Base-by-base conservation (phyloP, 1,140 invertebrate genomes). In the Drosophila kanapiae region DNA sequence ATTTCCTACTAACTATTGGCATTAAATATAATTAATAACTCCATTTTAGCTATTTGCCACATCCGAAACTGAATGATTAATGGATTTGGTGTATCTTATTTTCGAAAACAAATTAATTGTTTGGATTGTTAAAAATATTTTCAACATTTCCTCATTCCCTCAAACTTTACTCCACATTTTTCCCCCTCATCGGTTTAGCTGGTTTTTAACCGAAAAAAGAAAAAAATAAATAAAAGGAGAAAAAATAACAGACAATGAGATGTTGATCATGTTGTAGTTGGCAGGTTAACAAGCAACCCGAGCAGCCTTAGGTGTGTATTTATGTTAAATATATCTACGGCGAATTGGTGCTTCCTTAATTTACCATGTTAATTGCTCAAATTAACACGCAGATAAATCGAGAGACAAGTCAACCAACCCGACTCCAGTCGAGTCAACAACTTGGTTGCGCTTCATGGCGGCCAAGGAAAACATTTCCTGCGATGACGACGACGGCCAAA, bases 311-410 rank as follows among this genome's bases (percentile, higher is more conserved):
- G 67, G 67, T 74, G 67, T 59, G 68, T 70, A 58, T 72, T 79
- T 79, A 74, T 61, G 77, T 57, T 79, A 57, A 53, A 72, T 79
- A 63, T 74, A 80, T 68, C 68, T 58, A 23, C 61, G 29, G 33
- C 68, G 61, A 58, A 72, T 65, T 68, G 80, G 47, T 77, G 84
- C 72, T 86, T 88, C 83, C 83, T 79, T 88, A 88, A 83, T 80
- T 64, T 74, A 80, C 54, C 70, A 76, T 81, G 65, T 80, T 79
- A 85, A 81, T 78, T 86, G 64, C 48, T 63, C 64, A 86, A 86
- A 84, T 84, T 85, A 75, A 78, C 82, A 85, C 84, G 75, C 82
- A 82, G 74, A 84, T 71, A 81, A 78, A 79, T 63, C 75, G 68
- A 78, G 29, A 63, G 51, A 68, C 40, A 81, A 64, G 67, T 60